A percentile compares a stretch with the other conserved stretches of the same genome.
Evolutionary conservation across 2,797 vertebrate species (phyloP).

Genomic region (Argyrosomus regius): DNA sequence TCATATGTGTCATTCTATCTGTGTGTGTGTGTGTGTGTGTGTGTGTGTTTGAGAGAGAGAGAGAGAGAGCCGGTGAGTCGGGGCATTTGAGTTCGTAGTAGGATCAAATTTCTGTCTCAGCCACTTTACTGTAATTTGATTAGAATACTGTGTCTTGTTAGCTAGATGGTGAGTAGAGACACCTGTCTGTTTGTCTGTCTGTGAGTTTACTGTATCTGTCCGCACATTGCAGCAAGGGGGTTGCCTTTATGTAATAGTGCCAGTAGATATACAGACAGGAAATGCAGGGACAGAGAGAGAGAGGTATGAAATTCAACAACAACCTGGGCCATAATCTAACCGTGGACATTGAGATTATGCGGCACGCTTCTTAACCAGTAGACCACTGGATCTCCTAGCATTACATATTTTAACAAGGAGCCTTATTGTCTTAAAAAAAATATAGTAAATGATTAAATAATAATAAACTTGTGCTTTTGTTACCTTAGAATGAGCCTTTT

Average conservation of each 20-base stretch:
- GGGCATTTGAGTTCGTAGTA: slow-evolving; percentile 57
- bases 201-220: background rate
- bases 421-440: background rate
- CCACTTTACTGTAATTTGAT: slow-evolving; percentile 73
- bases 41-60: background rate
- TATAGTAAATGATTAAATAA: no score
- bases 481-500: no score
- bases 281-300: background rate
- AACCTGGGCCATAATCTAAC: background rate
- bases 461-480: no score
- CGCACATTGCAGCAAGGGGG: background rate
- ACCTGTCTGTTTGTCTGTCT: slow-evolving; percentile 31
- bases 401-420: background rate
- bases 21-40: background rate
- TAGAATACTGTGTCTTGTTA: slow-evolving; percentile 55
- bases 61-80: background rate
- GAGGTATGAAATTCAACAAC: no score
- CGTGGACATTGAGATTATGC: background rate
- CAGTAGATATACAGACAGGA: background rate
- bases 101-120: slow-evolving; percentile 67
- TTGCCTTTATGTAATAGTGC: background rate
- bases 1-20: slow-evolving; percentile 45
- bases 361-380: background rate
- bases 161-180: slow-evolving; percentile 7
- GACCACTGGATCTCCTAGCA: no score